Conservation (phyloP, 2,113 vertebrate species). For the Rhipidura dahli region DNA sequence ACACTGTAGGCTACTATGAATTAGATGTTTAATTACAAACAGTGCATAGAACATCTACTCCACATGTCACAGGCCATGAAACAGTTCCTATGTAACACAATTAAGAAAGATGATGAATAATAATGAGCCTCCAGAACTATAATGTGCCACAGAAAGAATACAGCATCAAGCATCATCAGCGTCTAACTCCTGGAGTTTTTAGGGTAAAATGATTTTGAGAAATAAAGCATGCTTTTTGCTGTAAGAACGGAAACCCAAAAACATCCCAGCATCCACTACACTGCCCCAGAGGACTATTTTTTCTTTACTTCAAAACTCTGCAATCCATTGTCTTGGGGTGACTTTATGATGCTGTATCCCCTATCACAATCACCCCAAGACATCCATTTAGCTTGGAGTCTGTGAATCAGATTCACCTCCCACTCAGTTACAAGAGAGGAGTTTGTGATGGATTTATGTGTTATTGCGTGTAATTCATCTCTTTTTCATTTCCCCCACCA, state of each 20-base stretch:
- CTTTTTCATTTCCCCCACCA: background rate
- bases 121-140: background rate
- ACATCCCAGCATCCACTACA: background rate
- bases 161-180: background rate
- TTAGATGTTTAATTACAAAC: constrained; percentile 59
- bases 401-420: constrained; percentile 1
- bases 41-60: constrained; percentile 48
- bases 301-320: background rate
- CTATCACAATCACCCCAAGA: no score
- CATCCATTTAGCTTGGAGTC: background rate
- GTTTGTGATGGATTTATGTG: background rate
- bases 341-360: no score
- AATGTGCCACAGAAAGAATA: background rate
- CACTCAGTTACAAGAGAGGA: background rate
- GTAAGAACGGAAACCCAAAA: background rate
- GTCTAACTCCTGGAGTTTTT: background rate
- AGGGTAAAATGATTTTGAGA: background rate
- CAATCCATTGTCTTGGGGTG: background rate
- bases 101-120: constrained; percentile 25
- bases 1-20: constrained; percentile 50
- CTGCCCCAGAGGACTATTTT: background rate
- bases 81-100: background rate
- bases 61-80: constrained; percentile 47
- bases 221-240: background rate
- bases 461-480: background rate